These are phyloP conservation scores for Perizoma affinitatum DNA, from an alignment of 2,888 invertebrate species.

Conservation along the genomic window DNA sequence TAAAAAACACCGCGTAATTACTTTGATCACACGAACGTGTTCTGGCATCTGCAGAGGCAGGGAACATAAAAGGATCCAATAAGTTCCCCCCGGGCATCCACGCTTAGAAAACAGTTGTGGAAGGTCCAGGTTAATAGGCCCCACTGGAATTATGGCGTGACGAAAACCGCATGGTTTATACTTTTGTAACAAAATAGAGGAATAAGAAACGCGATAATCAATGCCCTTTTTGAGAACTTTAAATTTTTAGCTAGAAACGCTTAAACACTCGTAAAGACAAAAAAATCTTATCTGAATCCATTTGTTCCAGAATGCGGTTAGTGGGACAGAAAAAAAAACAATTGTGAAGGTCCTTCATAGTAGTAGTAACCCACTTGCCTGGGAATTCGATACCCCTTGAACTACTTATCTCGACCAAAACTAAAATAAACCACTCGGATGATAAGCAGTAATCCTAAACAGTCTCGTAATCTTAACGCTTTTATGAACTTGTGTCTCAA, in stretches of 20 bases:
- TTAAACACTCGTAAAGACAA: constrained; percentile 40
- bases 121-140: constrained; percentile 39
- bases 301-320: constrained; percentile 66
- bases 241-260: constrained; percentile 33
- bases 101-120: constrained; percentile 32
- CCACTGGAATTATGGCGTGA: constrained; percentile 31
- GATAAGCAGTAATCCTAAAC: constrained; percentile 43
- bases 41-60: constrained; percentile 13
- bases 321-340: constrained; percentile 66
- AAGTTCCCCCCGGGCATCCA: constrained; percentile 17
- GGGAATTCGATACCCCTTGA: constrained; percentile 71
- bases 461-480: constrained; percentile 35
- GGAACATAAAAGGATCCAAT: constrained; percentile 14
- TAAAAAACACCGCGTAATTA: constrained; percentile 35
- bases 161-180: constrained; percentile 36
- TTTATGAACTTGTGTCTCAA: constrained; percentile 27
- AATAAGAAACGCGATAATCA: constrained; percentile 16
- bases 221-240: constrained; percentile 19
- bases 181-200: constrained; percentile 28
- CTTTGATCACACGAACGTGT: constrained; percentile 24
- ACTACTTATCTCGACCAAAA: constrained; percentile 61
- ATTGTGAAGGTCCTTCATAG: constrained; percentile 60
- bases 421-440: constrained; percentile 45
- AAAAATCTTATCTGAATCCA: constrained; percentile 47
- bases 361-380: constrained; percentile 71